Base-by-base conservation (phyloP, 2,113 vertebrate genomes). In the Amazona vittata region DNA sequence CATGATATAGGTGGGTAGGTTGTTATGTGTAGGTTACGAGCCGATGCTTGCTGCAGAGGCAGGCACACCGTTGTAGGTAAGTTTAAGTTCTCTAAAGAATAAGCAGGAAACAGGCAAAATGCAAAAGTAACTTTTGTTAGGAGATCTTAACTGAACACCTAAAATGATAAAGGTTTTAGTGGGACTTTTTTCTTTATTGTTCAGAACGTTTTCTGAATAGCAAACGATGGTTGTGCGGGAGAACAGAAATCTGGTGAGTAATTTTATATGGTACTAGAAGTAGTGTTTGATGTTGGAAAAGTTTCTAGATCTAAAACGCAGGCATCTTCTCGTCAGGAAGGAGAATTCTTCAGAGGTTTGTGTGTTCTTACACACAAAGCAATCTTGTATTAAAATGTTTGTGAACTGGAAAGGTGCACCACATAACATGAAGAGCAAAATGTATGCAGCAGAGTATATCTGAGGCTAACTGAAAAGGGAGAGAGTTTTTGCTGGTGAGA, bases 31-130 rank as follows among this genome's bases (percentile, higher is more conserved):
- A 28, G 65, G 90, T 39, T 87, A 5, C 11, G 75, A 44, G 78
- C 78, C 35, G 50, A 5, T 90, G n/a, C 79, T 86, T 63, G 49
- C 67, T 46, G 79, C 57, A 25, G 76, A 65, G 82, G n/a, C 57
- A 31, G 20, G 44, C 39, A 1, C 73, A 37, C 53, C 4, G 12
- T 12, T 65, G 33, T 13, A 33, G 35, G 25, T 63, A 60, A 82
- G 67, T 80, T 92, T 47, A 67, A 67, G 39, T 74, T 96, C 37
- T 2, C 46, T 8, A 11, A 76, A 80, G 82, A 78, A 93, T 84
- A 90, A 93, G 81, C 93, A 90, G 95, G 93, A 95, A 97, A 71
- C 70, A 18, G 65, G 28, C 10, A 55, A 71, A 84, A 91, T 55
- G 82, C 18, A 24, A 46, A 71, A 92, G 28, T 82, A 89, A 69